Evolutionary conservation across 2,888 invertebrate species (phyloP).

Genomic region (Sericinus montela): DNA sequence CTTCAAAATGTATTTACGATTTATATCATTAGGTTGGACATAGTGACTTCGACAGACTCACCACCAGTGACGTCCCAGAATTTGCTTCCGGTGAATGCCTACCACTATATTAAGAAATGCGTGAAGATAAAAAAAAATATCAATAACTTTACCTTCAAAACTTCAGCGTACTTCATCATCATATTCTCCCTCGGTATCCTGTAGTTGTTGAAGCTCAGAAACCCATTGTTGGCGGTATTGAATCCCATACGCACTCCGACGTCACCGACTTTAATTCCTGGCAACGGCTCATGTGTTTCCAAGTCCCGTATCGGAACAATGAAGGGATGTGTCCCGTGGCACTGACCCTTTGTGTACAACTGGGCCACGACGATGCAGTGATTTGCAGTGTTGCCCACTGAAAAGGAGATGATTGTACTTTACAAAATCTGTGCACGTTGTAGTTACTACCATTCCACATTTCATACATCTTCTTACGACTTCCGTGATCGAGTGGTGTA

Average conservation of each 20-base stretch:
- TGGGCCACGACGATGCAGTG: constrained; percentile 94
- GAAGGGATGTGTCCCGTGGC: constrained; percentile 91
- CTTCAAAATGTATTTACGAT: too few species aligned
- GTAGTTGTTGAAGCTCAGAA: constrained; percentile 87
- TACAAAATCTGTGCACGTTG: too few species aligned
- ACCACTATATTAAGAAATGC: too few species aligned
- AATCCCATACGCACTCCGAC: constrained; percentile 94
- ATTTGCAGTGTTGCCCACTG: constrained; percentile 93
- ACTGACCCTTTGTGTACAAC: constrained; percentile 85
- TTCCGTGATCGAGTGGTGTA: too few species aligned
- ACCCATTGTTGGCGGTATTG: constrained; percentile 93
- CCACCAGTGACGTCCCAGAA: too few species aligned
- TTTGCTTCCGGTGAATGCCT: too few species aligned
- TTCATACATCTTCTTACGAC: too few species aligned
- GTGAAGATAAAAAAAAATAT: neutral
- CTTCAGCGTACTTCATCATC: constrained; percentile 93
- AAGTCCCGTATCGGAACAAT: constrained; percentile 91
- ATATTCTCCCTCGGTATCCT: constrained; percentile 89
- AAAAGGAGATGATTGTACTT: too few species aligned
- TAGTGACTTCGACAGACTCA: too few species aligned
- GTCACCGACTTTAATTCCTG: constrained; percentile 92
- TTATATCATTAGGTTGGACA: too few species aligned
- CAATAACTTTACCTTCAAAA: constrained; percentile 50
- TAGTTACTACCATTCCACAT: too few species aligned
- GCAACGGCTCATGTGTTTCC: constrained; percentile 88